Conservation (phyloP, 2,888 invertebrate species). For the Phasia obesa region DNA sequence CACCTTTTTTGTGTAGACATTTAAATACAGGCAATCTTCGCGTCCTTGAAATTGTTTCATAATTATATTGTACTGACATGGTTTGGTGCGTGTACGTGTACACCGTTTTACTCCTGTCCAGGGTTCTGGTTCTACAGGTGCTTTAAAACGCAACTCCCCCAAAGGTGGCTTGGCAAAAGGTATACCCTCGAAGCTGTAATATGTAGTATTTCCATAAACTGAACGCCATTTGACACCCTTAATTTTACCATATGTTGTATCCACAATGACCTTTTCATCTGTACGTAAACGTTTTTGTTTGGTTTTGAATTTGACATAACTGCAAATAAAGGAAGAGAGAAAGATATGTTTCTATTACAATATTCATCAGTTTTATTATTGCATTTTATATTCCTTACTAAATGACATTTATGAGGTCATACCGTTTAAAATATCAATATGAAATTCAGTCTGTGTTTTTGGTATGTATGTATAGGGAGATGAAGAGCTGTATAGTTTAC, state of each 20-base stretch:
- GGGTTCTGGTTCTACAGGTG: constrained; percentile 82
- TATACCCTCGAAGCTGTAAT: constrained; percentile 81
- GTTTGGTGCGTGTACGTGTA: constrained; percentile 78
- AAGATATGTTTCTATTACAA: background rate
- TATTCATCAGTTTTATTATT: too few species aligned
- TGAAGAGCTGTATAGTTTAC: too few species aligned
- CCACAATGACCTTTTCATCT: constrained; percentile 78
- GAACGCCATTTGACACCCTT: constrained; percentile 81
- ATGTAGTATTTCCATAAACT: constrained; percentile 78
- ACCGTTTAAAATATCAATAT: too few species aligned
- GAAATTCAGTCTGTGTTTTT: too few species aligned
- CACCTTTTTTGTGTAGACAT: constrained; percentile 82
- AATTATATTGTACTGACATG: constrained; percentile 80
- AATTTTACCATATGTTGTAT: constrained; percentile 80
- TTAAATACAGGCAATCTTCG: constrained; percentile 84
- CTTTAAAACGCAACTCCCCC: constrained; percentile 81
- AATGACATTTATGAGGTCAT: too few species aligned
- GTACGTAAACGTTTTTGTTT: constrained; percentile 79
- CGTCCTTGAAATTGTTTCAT: constrained; percentile 82
- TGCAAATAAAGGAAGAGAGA: constrained; percentile 67
- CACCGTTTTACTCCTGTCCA: constrained; percentile 83
- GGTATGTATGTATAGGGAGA: too few species aligned
- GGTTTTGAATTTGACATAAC: constrained; percentile 81
- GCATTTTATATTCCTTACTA: too few species aligned
- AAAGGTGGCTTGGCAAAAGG: constrained; percentile 82